Conservation (phyloP, 1,140 invertebrate genomes). For the Paramacrobiotus metropolitanus region DNA sequence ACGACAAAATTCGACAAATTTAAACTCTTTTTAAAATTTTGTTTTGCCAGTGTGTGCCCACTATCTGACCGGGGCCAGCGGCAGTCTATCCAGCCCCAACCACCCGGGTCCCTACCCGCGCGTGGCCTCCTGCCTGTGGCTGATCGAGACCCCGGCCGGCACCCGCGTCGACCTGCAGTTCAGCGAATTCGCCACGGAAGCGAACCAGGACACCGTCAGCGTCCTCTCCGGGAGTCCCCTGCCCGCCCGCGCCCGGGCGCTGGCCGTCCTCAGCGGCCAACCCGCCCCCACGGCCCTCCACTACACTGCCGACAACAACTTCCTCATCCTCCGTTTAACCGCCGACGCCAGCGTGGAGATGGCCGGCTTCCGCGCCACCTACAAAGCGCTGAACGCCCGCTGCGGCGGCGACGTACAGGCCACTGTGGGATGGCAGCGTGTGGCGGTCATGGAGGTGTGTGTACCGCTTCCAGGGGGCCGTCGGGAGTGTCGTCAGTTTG, state of each 20-base stretch:
- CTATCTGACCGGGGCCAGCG: not conserved
- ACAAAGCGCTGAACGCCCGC: not conserved
- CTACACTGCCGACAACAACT: not conserved
- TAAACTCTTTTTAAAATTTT: no score
- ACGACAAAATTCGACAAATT: no score
- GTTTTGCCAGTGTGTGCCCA: no score
- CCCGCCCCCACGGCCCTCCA: not conserved
- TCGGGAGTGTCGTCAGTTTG: not conserved
- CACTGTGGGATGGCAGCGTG: not conserved
- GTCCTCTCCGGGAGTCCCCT: conserved; percentile 21
- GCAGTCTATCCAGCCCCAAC: conserved; percentile 15
- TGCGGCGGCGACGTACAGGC: not conserved
- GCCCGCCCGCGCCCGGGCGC: conserved; percentile 15
- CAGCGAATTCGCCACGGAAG: conserved; percentile 19
- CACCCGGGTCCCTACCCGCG: conserved; percentile 17
- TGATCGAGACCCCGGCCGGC: conserved; percentile 21
- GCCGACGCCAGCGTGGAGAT: not conserved
- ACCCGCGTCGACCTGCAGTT: conserved; percentile 15
- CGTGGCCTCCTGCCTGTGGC: conserved; percentile 20
- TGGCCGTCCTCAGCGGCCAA: conserved; percentile 18
- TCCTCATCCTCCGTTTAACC: not conserved
- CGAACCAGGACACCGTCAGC: conserved; percentile 18
- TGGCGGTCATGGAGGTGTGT: not conserved
- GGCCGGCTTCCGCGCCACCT: not conserved
- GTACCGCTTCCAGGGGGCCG: not conserved